These are phyloP conservation scores for Lanistes nyassanus DNA, from an alignment of 1,140 invertebrate species.

Conservation along the genomic window DNA sequence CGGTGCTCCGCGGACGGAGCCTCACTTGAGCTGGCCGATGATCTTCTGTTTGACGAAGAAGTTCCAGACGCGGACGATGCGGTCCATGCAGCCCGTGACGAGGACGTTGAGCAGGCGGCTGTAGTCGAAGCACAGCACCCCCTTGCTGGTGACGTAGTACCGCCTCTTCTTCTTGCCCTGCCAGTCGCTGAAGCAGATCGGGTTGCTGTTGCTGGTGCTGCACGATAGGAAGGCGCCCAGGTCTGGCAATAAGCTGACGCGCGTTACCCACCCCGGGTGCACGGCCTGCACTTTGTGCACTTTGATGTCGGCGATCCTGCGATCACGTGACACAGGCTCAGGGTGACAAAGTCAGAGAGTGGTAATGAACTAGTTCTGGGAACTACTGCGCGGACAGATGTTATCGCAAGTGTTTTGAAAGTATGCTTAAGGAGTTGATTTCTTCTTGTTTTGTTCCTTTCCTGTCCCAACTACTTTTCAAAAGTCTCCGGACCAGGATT, in stretches of 20 bases:
- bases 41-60: too few species aligned
- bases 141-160: constrained; percentile 48
- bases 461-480: too few species aligned
- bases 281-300: constrained; percentile 39
- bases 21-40: too few species aligned
- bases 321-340: too few species aligned
- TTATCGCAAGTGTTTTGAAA: too few species aligned
- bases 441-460: too few species aligned
- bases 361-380: too few species aligned
- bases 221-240: constrained; percentile 49
- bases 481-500: too few species aligned
- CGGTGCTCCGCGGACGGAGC: too few species aligned
- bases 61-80: constrained; percentile 79
- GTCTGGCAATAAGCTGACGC: constrained; percentile 46
- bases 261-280: constrained; percentile 55
- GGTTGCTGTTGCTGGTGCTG: constrained; percentile 25
- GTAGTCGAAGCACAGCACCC: constrained; percentile 55
- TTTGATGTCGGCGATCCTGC: constrained; percentile 28
- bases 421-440: too few species aligned
- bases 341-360: too few species aligned
- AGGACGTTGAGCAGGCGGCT: constrained; percentile 47
- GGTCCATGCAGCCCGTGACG: constrained; percentile 77
- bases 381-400: too few species aligned
- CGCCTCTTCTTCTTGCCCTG: constrained; percentile 33
- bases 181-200: constrained; percentile 38